phyloP scores from a whole-genome alignment of 2,797 vertebrate genomes.

The Pantherophis alleghaniensis region DNA sequence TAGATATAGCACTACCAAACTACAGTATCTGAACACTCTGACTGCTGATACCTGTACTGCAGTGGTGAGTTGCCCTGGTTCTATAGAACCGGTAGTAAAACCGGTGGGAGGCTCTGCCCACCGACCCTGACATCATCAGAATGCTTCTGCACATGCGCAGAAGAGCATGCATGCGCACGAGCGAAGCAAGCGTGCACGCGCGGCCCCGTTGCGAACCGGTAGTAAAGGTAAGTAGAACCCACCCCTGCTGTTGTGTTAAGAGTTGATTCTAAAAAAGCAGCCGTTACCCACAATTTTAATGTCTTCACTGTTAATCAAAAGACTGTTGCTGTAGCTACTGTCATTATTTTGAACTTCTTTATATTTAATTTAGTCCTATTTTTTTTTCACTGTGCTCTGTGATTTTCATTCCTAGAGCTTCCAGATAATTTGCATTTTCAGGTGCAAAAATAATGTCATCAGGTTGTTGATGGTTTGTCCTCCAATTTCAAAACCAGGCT shows the following conservation, averaged over 20 bases:
- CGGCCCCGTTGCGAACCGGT: no score
- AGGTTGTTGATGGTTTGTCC: background rate
- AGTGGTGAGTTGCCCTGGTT: no score
- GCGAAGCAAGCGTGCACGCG: no score
- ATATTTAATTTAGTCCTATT: background rate
- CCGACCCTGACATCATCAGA: no score
- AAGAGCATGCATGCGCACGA: no score
- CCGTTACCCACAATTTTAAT: background rate
- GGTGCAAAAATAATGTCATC: background rate
- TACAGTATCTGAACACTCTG: background rate
- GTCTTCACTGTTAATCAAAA: background rate
- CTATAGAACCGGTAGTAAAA: no score
- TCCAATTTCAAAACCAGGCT: background rate
- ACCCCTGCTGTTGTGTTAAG: background rate
- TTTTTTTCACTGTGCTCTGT: background rate
- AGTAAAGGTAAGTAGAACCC: no score
- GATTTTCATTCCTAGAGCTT: background rate
- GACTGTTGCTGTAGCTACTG: background rate
- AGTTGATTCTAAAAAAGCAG: background rate
- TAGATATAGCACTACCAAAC: background rate
- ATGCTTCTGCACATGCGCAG: no score
- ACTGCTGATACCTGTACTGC: background rate
- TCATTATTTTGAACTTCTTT: background rate
- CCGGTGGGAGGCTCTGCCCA: no score
- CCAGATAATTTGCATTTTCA: background rate